phyloP scores from a whole-genome alignment of 2,797 vertebrate species.

The Aythya fuligula region DNA sequence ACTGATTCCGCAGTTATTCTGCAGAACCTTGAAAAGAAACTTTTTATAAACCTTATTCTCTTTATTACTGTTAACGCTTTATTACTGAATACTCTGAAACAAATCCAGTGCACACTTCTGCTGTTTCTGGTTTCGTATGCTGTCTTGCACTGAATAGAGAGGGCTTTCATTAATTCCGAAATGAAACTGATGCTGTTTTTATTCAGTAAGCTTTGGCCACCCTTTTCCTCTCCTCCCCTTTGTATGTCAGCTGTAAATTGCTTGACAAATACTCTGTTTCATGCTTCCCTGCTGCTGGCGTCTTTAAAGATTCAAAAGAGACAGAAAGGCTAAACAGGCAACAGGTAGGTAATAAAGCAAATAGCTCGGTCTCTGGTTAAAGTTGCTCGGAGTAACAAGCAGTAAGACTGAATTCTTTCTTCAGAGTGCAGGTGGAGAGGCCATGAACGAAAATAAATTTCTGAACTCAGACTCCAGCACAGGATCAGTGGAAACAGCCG shows the following conservation, averaged over 20 bases:
- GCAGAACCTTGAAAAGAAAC: neutral
- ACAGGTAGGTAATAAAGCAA: neutral
- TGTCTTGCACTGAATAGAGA: neutral
- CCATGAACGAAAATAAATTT: slow-evolving; percentile 82
- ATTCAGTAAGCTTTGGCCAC: neutral
- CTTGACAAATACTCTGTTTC: neutral
- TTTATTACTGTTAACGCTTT: neutral
- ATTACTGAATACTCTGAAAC: neutral
- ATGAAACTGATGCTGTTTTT: neutral
- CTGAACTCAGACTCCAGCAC: slow-evolving; percentile 77
- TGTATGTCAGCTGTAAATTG: neutral
- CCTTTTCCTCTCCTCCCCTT: neutral
- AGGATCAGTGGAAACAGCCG: slow-evolving; percentile 78
- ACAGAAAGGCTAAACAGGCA: neutral
- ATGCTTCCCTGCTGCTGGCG: neutral
- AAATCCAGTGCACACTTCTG: neutral
- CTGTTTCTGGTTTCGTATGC: neutral
- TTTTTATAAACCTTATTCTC: neutral
- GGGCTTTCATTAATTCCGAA: neutral
- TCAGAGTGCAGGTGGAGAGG: slow-evolving; percentile 80
- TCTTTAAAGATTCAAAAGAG: slow-evolving; percentile 15
- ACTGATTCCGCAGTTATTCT: neutral
- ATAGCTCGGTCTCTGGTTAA: neutral
- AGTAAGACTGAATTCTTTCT: slow-evolving; percentile 22
- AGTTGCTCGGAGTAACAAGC: neutral